Evolutionary conservation across 2,113 vertebrate genomes (phyloP).

Genomic region (Bubo blakistoni): DNA sequence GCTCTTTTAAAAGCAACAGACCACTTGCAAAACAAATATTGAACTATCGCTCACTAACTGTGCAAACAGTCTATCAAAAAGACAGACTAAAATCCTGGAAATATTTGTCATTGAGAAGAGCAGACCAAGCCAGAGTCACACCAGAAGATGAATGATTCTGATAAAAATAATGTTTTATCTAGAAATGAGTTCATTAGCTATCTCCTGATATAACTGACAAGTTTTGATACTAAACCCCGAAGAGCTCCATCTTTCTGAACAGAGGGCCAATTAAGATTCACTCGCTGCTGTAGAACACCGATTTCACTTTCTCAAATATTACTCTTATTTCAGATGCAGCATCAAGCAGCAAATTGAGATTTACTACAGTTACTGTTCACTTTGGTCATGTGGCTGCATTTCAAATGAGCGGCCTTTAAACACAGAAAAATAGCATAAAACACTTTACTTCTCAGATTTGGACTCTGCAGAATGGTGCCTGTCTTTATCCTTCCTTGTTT

Average conservation of each 20-base stretch:
- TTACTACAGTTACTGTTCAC: not conserved
- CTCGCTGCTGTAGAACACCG: not conserved
- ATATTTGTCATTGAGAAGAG: not conserved
- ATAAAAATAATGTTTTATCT: not conserved
- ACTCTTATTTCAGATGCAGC: not conserved
- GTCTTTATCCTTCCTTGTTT: slow-evolving; percentile 81
- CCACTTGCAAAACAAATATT: not conserved
- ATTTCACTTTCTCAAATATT: not conserved
- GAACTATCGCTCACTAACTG: not conserved
- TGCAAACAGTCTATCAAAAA: not conserved
- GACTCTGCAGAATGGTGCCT: slow-evolving; percentile 83
- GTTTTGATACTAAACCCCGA: not conserved
- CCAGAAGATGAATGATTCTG: fast-evolving
- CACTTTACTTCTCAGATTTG: slow-evolving; percentile 81
- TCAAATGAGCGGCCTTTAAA: not conserved
- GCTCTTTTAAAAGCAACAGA: not conserved
- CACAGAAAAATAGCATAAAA: not conserved
- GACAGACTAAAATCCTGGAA: not conserved
- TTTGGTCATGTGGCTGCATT: not conserved
- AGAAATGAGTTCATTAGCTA: not conserved
- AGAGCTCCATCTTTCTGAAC: not conserved
- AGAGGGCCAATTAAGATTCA: not conserved
- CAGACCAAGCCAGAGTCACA: not conserved
- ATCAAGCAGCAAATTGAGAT: not conserved
- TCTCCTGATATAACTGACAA: not conserved